phyloP scores from a whole-genome alignment of 2,113 vertebrate species.

The Hassar affinis region DNA sequence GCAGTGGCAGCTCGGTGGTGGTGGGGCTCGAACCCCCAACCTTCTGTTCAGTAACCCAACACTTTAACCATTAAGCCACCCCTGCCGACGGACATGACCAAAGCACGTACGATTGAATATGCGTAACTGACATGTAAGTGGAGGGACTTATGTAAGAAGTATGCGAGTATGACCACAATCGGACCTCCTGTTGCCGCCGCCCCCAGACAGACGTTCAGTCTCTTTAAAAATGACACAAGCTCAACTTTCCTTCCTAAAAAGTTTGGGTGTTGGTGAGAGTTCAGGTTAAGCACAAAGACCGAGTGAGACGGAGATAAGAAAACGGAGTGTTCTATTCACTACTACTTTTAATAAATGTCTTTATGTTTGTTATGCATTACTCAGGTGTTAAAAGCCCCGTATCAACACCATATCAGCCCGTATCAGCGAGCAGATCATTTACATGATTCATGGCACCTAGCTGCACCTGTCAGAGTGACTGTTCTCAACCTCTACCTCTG shows the following conservation, averaged over 20 bases:
- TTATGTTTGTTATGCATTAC: constrained; percentile 53
- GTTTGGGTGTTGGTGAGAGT: neutral
- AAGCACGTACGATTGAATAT: too few species aligned
- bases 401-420: neutral
- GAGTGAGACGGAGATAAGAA: constrained; percentile 9
- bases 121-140: too few species aligned
- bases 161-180: neutral
- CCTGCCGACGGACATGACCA: too few species aligned
- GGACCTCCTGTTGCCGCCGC: too few species aligned
- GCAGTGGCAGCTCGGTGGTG: too few species aligned
- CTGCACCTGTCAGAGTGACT: neutral
- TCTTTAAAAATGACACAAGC: neutral
- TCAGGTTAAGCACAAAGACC: neutral
- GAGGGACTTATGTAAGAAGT: too few species aligned
- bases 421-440: neutral
- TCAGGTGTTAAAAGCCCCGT: constrained; percentile 1
- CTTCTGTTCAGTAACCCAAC: too few species aligned
- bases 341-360: constrained; percentile 38
- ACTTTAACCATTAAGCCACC: too few species aligned
- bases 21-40: too few species aligned
- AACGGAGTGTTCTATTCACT: neutral
- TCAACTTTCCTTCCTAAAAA: neutral
- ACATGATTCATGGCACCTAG: neutral
- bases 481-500: neutral
- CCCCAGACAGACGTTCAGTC: neutral